Conservation (phyloP, 2,888 invertebrate genomes). For the Andrena minutula region DNA sequence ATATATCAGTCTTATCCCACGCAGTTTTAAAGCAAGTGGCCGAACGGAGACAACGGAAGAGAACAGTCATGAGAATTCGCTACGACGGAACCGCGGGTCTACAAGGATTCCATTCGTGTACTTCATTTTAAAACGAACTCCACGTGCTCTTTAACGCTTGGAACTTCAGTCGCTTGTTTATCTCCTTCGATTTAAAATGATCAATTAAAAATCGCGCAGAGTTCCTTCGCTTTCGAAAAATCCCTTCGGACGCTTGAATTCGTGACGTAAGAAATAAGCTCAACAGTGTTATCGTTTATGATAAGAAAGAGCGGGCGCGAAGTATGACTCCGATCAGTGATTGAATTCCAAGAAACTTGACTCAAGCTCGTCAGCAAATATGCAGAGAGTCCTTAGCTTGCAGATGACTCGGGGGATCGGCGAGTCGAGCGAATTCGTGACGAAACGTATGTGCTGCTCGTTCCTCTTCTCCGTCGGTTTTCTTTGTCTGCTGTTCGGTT, state of each 20-base stretch:
- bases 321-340: not conserved
- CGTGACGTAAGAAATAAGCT: not conserved
- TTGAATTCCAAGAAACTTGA: slow-evolving; percentile 7
- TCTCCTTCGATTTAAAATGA: not conserved
- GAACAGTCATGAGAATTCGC: slow-evolving; percentile 38
- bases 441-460: slow-evolving; percentile 85
- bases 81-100: slow-evolving; percentile 15
- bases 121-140: slow-evolving; percentile 8
- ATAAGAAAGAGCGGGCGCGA: not conserved
- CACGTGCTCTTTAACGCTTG: slow-evolving; percentile 17
- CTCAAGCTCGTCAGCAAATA: slow-evolving; percentile 64
- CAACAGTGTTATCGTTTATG: not conserved
- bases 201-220: not conserved
- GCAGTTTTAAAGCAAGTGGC: slow-evolving; percentile 62
- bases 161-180: not conserved
- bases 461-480: slow-evolving; percentile 85
- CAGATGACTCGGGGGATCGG: slow-evolving; percentile 83
- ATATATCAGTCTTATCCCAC: slow-evolving; percentile 74
- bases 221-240: not conserved
- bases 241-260: not conserved
- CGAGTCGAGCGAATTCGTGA: slow-evolving; percentile 84
- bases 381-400: slow-evolving; percentile 85
- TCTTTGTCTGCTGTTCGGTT: slow-evolving; percentile 85
- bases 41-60: slow-evolving; percentile 41
- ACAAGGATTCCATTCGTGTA: slow-evolving; percentile 7